Base-by-base conservation (phyloP, 2,797 vertebrate species). In the Ceryle rudis region DNA sequence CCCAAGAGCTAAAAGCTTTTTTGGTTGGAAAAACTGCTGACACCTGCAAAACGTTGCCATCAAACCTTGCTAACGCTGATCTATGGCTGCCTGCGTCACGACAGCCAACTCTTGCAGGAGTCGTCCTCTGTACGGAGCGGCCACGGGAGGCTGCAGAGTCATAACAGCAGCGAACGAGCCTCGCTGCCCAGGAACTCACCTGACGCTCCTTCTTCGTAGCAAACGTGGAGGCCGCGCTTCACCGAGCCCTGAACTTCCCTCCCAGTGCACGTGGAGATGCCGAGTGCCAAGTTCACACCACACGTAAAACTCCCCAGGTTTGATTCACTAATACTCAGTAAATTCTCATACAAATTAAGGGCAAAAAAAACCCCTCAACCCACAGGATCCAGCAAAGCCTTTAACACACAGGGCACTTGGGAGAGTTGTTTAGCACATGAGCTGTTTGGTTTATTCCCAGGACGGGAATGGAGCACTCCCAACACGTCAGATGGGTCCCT, bases 1-100 rank as follows among this genome's bases (percentile, higher is more conserved):
- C 78, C 93, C 79, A 86, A 92, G 18, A 97, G 80, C 86, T 97
- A 95, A 96, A 95, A 97, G 95, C 95, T 94, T 97, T 97, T 97
- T 92, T 81, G 91, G 92, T 92, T 55, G 33, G 55, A 49, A 62
- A 72, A 96, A 72, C 28, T 65, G 90, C 90, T 94, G 91, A 95
- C 35, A 81, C 31, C 57, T 33, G 35, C 42, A 80, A 90, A 89
- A 70, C 15, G 35, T 14, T 64, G 65, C 82, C 77, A 10, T 52
- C 69, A 87, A 57, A 29, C 44, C 1, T 33, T 73, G 71, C 74
- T 41, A 64, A 10, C 13, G 25, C 29, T 94, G 10, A 87, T 73
- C 77, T 31, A n/a, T 13, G 2, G 21, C 74, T 31, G 84, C 55
- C 69, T 18, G 31, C 4, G 31, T 33, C 79, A 91, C 46, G 11